A percentile compares a stretch with the other conserved stretches of the same genome.
These are phyloP conservation scores for Nomada goodeniana DNA, from an alignment of 2,888 invertebrate species.

Conservation along the genomic window DNA sequence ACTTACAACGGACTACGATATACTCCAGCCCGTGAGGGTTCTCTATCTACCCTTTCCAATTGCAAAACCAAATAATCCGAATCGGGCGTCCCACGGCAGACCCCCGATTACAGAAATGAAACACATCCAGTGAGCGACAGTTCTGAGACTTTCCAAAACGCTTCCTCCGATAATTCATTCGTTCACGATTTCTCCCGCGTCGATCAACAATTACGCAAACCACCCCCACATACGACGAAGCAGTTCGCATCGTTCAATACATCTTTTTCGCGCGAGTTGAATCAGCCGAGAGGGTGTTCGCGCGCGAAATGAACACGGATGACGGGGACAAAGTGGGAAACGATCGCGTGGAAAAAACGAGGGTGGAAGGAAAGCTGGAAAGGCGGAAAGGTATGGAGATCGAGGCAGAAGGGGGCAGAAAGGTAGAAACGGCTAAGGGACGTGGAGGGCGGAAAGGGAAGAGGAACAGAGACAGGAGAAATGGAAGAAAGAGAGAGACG, in stretches of 20 bases:
- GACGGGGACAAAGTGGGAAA: not conserved
- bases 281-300: conserved; percentile 31
- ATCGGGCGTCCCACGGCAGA: not conserved
- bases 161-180: not conserved
- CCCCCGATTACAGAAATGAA: not conserved
- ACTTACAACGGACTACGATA: not conserved
- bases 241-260: conserved; percentile 49
- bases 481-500: conserved; percentile 47
- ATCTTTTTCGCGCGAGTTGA: conserved; percentile 44
- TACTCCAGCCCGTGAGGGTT: not conserved
- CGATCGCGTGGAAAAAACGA: conserved; percentile 14
- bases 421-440: conserved; percentile 13
- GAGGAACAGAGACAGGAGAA: conserved; percentile 11
- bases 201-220: not conserved
- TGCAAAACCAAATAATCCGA: conserved; percentile 9
- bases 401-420: not conserved
- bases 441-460: not conserved
- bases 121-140: not conserved
- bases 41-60: not conserved
- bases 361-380: not conserved
- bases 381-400: not conserved
- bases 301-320: conserved; percentile 50
- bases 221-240: conserved; percentile 3
- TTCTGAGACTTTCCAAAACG: not conserved
- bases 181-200: not conserved